Evolutionary conservation across 2,113 vertebrate genomes (phyloP).

Genomic region (Oxygymnocypris stewartii): DNA sequence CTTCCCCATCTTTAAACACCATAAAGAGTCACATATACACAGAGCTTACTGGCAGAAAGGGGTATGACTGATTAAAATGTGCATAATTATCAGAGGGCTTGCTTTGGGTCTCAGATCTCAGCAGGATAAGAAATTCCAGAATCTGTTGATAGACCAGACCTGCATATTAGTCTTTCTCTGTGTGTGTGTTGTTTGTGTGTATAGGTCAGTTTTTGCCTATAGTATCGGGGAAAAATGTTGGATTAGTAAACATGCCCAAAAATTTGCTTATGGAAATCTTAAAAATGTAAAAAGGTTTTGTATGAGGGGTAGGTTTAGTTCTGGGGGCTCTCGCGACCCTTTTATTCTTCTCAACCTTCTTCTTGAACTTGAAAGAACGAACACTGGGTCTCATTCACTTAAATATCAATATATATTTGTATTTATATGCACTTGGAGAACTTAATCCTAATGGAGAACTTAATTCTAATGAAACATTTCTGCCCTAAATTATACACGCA

Average conservation of each 20-base stretch:
- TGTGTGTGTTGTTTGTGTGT: neutral
- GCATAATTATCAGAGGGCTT: conserved; percentile 19
- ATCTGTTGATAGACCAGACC: neutral
- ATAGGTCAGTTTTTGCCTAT: neutral
- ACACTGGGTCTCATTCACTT: neutral
- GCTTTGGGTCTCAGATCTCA: conserved; percentile 27
- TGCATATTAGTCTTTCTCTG: neutral
- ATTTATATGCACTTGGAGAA: neutral
- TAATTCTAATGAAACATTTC: neutral
- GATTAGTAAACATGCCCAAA: neutral
- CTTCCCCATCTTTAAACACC: conserved; percentile 28
- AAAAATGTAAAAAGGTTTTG: neutral
- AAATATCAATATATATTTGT: neutral
- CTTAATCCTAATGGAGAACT: neutral
- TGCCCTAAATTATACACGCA: neutral
- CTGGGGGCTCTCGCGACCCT: neutral
- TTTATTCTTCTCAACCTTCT: neutral
- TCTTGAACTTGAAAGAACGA: neutral
- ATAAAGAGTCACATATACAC: conserved; percentile 18
- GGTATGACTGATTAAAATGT: conserved; percentile 21
- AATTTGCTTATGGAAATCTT: neutral
- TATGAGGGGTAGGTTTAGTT: neutral
- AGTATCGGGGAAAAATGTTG: neutral
- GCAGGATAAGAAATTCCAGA: conserved; percentile 26
- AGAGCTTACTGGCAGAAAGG: conserved; percentile 14